Base-by-base conservation (phyloP, 2,888 invertebrate genomes). In the Argyresthia albistria region DNA sequence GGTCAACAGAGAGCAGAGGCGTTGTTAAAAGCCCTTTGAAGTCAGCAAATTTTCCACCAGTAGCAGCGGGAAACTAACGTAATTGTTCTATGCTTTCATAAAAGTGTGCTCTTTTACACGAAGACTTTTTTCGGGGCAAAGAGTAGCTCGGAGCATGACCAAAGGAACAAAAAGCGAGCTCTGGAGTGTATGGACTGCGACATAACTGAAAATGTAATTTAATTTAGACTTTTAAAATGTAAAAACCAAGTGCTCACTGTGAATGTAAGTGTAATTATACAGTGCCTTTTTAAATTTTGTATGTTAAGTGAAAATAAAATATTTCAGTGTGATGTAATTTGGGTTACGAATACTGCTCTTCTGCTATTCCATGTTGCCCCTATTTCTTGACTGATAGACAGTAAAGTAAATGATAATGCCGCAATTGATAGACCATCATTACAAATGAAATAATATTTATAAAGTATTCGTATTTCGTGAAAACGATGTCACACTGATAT, bases 51-150 rank as follows among this genome's bases (percentile, higher is more conserved):
- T 78, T 70, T 82, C 65, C 76, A 25, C 25, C 25, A 25, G n/a
- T n/a, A n/a, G 25, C 25, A 76, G 68, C 75, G 76, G 73, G 75
- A 73, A 75, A 79, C 80, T 81, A 83, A 82, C 81, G 72, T 77
- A 81, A 82, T 82, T 83, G 79, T 82, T 81, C 81, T 77, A 81
- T 81, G 74, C 72, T 66, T 80, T 74, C 77, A 76, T 78, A 78
- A 82, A 80, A 73, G 77, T 72, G 70, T 69, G 65, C 70, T 72
- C 75, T 77, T 73, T 77, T 67, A 66, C 69, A 60, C 65, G 56
- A 62, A 63, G 66, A 64, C 71, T 77, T 76, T 79, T 79, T 71
- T 53, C 60, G 63, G 65, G 65, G 37, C 64, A 62, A 62, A 69
- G 69, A 75, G 68, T 70, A 73, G 73, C 66, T 67, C 68, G 74